A percentile compares a stretch with the other conserved stretches of the same genome.
Conservation (phyloP, 37 sponge, comb jelly and placozoan species). For the Chondrosia reniformis region DNA sequence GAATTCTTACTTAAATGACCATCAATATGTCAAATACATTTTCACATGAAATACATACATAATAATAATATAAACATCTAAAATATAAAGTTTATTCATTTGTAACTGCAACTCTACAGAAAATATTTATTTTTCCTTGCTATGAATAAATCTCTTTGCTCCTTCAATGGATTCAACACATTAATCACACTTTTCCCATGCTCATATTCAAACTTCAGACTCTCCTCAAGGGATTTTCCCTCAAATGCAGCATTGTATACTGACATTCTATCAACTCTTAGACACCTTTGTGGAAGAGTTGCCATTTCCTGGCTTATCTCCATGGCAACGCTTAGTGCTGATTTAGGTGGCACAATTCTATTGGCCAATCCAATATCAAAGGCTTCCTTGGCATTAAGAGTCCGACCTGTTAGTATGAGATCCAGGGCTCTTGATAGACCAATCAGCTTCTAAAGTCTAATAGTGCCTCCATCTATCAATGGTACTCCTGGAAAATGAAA, state of each 20-base stretch:
- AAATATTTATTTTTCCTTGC: no score
- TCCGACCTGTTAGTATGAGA: constrained; percentile 67
- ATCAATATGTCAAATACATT: no score
- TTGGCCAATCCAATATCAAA: constrained; percentile 52
- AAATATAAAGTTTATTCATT: no score
- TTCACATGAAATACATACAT: no score
- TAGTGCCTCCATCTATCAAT: constrained; percentile 72
- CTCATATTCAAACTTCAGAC: constrained; percentile 23
- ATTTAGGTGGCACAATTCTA: constrained; percentile 44
- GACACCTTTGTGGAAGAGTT: constrained; percentile 52
- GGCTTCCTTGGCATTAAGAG: constrained; percentile 58
- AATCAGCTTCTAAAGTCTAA: constrained; percentile 61
- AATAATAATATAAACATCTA: no score
- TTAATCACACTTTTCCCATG: constrained; percentile 6
- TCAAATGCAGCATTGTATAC: constrained; percentile 18
- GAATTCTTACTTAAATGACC: no score
- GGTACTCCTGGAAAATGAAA: constrained; percentile 51
- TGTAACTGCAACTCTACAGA: no score
- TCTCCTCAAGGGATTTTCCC: background rate
- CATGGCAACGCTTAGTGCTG: constrained; percentile 40
- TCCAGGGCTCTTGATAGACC: constrained; percentile 71
- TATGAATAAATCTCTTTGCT: constrained; percentile 25
- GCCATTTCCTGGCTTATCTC: constrained; percentile 45
- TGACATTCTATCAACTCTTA: constrained; percentile 47
- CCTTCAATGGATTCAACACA: constrained; percentile 11